Conservation (phyloP, 1,140 invertebrate species). For the Drosophila sp. region DNA sequence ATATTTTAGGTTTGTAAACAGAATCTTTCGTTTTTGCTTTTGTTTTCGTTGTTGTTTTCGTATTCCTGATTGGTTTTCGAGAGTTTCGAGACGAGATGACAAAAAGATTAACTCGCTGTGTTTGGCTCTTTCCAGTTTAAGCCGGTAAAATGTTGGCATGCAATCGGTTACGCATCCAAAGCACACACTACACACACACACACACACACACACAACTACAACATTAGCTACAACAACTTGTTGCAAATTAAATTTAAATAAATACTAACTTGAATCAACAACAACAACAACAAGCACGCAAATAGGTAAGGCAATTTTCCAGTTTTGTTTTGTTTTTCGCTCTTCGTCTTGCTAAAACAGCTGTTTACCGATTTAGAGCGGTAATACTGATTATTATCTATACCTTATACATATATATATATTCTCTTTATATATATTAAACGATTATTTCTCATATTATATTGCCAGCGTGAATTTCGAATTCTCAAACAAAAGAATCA, state of each 20-base stretch:
- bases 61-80: constrained; percentile 4
- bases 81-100: constrained; percentile 10
- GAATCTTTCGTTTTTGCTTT: constrained; percentile 5
- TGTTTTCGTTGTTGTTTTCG: neutral
- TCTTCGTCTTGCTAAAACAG: constrained; percentile 39
- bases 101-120: constrained; percentile 51
- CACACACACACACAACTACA: constrained; percentile 16
- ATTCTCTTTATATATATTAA: constrained; percentile 4
- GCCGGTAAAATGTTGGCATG: constrained; percentile 58
- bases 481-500: neutral
- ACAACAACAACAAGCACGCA: constrained; percentile 25
- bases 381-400: constrained; percentile 35
- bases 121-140: constrained; percentile 62
- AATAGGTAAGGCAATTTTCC: constrained; percentile 31
- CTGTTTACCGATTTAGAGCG: constrained; percentile 52
- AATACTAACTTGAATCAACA: constrained; percentile 40
- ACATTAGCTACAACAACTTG: constrained; percentile 24
- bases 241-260: constrained; percentile 64
- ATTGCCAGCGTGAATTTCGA: neutral
- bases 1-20: constrained; percentile 15
- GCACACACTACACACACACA: constrained; percentile 35
- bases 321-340: constrained; percentile 51
- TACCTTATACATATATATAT: neutral
- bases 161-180: constrained; percentile 37
- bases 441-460: neutral